Base-by-base conservation (phyloP, 2,797 vertebrate genomes). In the Lagorchestes hirsutus region DNA sequence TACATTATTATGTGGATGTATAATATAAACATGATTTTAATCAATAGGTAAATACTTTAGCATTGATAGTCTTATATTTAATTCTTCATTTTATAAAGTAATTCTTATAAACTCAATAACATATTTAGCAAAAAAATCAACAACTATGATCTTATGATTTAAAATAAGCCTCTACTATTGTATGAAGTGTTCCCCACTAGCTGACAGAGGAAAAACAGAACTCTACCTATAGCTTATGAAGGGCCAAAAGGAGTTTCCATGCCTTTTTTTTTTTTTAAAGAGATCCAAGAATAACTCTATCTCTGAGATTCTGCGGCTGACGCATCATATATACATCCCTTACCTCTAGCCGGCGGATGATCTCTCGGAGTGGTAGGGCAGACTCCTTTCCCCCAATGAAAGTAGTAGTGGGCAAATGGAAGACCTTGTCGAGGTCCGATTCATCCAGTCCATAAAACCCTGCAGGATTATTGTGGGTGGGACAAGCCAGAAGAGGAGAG, bases 331-430 rank as follows among this genome's bases (percentile, higher is more conserved):
- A 74, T 40, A 24, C 92, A 57, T 54, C 6, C 92, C 98, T 98
- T 98, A 99, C 99, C 99, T 99, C 99, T 11, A 99, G 99, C 27
- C 99, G 99, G 0, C 98, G 99, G 94, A 99, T 99, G 97, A 99
- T 99, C 98, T 99, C 99, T 82, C 99, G 98, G 90, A 99, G 99
- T 0, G 99, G 99, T 96, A 99, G 98, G 14, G 99, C 98, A 0
- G 98, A 99, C 95, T 99, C 99, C 0, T 98, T 99, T 57, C 99
- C 99, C 0, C 99, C 99, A 3, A 99, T 99, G 98, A 99, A 99
- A 5, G 99, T 99, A 96, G 99, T 99, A 50, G 99, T 99, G 95
- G 99, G 99, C 94, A 99, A 98, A 52, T 99, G 99, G 98, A 99
- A 99, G 93, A 99, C 99, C 95, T 99, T 99, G 99, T 99, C 99